phyloP scores from a whole-genome alignment of 2,888 invertebrate genomes.

The Julus scandinavius region DNA sequence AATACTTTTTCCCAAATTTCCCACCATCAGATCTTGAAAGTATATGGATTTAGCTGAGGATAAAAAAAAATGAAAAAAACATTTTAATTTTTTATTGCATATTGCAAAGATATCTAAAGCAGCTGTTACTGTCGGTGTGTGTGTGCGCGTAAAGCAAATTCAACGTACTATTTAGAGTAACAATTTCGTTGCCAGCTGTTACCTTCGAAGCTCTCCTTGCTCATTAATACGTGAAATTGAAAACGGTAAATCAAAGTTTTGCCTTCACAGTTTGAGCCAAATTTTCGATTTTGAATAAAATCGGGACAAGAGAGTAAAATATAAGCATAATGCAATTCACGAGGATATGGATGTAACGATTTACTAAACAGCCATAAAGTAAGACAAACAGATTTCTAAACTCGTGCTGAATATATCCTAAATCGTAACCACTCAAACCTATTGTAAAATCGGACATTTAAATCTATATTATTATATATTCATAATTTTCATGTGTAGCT shows the following conservation, averaged over 20 bases:
- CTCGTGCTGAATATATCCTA: too few species aligned
- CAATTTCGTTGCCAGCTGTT: constrained; percentile 45
- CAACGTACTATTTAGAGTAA: constrained; percentile 41
- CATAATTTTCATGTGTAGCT: too few species aligned
- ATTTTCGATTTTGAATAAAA: constrained; percentile 25
- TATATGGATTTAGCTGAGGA: constrained; percentile 28
- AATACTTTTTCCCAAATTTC: background rate
- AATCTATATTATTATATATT: too few species aligned
- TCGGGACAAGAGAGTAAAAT: background rate
- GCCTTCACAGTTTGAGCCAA: background rate
- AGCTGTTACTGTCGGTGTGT: constrained; percentile 41
- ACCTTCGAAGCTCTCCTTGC: constrained; percentile 42
- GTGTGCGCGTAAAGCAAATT: constrained; percentile 42
- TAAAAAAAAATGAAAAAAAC: too few species aligned
- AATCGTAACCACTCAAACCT: too few species aligned
- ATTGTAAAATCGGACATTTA: too few species aligned
- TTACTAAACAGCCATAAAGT: too few species aligned
- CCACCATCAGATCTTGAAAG: constrained; percentile 2
- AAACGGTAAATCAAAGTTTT: constrained; percentile 48
- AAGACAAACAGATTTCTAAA: too few species aligned
- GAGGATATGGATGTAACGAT: too few species aligned
- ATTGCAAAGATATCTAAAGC: constrained; percentile 44
- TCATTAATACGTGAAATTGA: constrained; percentile 50
- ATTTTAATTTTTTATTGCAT: constrained; percentile 44
- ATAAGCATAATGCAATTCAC: constrained; percentile 8